Percentiles rank a stretch among this genome's conserved stretches.
Conservation (phyloP, 2,113 vertebrate species). For the Ictalurus furcatus region DNA sequence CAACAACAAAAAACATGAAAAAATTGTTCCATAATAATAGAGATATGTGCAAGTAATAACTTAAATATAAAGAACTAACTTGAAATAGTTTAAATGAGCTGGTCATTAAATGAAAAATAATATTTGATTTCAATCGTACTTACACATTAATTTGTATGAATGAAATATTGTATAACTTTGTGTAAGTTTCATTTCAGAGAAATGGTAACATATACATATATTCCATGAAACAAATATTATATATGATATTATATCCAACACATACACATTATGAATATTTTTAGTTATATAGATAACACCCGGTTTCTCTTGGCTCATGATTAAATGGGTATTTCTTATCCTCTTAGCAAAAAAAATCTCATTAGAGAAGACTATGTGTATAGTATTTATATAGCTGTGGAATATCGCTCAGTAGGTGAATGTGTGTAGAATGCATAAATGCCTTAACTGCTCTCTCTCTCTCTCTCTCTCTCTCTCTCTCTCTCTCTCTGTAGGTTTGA, state of each 20-base stretch:
- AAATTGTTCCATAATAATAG: not conserved
- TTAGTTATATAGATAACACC: not conserved
- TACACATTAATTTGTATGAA: no score
- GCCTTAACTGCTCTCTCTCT: not conserved
- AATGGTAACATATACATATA: no score
- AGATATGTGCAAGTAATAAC: not conserved
- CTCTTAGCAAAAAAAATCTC: not conserved
- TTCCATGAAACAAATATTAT: no score
- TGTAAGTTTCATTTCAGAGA: no score
- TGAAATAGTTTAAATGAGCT: no score
- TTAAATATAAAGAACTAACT: not conserved
- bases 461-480: not conserved
- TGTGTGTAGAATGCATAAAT: constrained; percentile 1
- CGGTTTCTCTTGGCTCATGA: not conserved
- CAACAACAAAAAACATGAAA: not conserved
- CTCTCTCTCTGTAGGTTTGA: constrained; percentile 83
- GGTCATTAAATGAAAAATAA: no score
- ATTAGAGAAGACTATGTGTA: not conserved
- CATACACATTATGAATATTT: no score
- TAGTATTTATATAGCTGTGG: not conserved
- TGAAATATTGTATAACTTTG: no score
- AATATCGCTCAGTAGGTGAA: not conserved
- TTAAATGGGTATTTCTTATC: not conserved
- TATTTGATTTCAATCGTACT: no score
- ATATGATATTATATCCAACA: no score